phyloP scores from a whole-genome alignment of 2,113 vertebrate species.

The Verasper variegatus region DNA sequence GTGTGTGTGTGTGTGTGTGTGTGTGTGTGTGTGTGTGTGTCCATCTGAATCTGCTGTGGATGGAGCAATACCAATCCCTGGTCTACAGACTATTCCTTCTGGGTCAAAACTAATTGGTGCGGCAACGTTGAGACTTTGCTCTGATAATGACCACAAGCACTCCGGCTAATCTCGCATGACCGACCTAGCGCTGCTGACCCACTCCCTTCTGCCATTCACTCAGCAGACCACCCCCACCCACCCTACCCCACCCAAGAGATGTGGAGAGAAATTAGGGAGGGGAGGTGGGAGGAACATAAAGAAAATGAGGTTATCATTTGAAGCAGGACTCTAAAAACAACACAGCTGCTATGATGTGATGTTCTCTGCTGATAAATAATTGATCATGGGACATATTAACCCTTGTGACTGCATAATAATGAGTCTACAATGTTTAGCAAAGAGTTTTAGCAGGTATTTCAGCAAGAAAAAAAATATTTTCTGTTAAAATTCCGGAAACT shows the following conservation, averaged over 20 bases:
- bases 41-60: conserved; percentile 54
- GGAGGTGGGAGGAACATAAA: neutral
- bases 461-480: no score
- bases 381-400: neutral
- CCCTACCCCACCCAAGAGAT: conserved; percentile 8
- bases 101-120: conserved; percentile 83
- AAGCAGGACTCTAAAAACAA: neutral
- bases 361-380: neutral
- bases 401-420: neutral
- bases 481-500: no score
- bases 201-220: conserved; percentile 44
- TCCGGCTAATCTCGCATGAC: conserved; percentile 74
- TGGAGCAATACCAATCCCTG: conserved; percentile 52
- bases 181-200: conserved; percentile 48
- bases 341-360: neutral
- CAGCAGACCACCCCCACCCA: conserved; percentile 5
- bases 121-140: conserved; percentile 71
- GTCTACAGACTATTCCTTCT: conserved; percentile 73
- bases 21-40: conserved; percentile 35
- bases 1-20: conserved; percentile 37
- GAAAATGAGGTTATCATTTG: neutral
- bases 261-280: neutral
- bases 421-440: neutral
- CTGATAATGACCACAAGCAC: conserved; percentile 83
- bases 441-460: no score